Conservation (phyloP, 1,140 invertebrate species). For the Hyles vespertilio region DNA sequence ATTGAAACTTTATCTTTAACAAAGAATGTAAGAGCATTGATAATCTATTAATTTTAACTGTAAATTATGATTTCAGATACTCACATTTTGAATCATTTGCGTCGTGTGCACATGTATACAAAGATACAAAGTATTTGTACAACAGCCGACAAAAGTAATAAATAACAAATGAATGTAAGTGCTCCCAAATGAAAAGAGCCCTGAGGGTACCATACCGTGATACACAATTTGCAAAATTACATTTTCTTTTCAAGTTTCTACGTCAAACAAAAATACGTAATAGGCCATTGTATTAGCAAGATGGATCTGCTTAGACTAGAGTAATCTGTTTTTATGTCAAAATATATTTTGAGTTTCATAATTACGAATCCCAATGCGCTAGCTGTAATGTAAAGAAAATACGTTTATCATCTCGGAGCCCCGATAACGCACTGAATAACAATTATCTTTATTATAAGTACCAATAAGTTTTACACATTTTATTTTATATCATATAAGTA, state of each 20-base stretch:
- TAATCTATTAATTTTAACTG: too few relatives aligned
- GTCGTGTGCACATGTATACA: too few relatives aligned
- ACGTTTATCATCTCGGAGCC: too few relatives aligned
- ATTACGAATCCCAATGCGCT: background rate
- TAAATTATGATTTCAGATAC: too few relatives aligned
- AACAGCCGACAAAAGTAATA: slow-evolving; percentile 14
- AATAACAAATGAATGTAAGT: slow-evolving; percentile 22
- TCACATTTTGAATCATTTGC: too few relatives aligned
- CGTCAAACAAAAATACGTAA: slow-evolving; percentile 22
- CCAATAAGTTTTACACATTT: too few relatives aligned
- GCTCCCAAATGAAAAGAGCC: slow-evolving; percentile 19
- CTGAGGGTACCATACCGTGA: slow-evolving; percentile 23
- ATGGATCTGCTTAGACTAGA: slow-evolving; percentile 22
- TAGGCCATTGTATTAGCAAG: slow-evolving; percentile 26
- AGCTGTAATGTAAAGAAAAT: too few relatives aligned
- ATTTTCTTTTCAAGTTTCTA: slow-evolving; percentile 30
- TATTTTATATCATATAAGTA: too few relatives aligned
- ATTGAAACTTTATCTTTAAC: too few relatives aligned
- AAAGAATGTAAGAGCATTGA: too few relatives aligned
- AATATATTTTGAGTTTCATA: background rate
- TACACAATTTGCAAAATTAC: slow-evolving; percentile 37
- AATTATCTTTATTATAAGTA: too few relatives aligned
- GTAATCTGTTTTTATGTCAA: slow-evolving; percentile 11
- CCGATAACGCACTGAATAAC: too few relatives aligned
- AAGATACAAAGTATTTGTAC: background rate